Percentiles rank a stretch among this genome's conserved stretches.
phyloP scores from a whole-genome alignment of 2,113 vertebrate species.

The Embiotoca jacksoni region DNA sequence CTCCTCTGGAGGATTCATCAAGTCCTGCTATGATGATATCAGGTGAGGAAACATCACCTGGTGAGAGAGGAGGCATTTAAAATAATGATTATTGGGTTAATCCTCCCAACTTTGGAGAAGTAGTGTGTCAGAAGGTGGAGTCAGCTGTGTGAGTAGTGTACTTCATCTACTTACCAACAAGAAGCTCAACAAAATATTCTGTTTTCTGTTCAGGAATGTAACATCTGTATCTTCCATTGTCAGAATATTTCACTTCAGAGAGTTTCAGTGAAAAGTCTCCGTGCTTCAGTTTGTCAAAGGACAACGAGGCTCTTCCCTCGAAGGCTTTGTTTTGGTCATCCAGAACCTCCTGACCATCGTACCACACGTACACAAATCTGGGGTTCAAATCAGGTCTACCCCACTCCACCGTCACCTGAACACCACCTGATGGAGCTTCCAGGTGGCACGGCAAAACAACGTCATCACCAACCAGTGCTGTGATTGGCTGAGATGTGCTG shows the following conservation, averaged over 20 bases:
- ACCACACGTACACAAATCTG: background rate
- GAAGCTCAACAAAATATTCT: constrained; percentile 13
- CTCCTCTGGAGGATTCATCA: too few species aligned
- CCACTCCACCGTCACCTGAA: constrained; percentile 25
- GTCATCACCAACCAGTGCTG: background rate
- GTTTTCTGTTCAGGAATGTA: background rate
- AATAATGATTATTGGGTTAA: too few species aligned
- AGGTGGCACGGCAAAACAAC: background rate
- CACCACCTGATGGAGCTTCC: background rate
- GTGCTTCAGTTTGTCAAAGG: accelerated
- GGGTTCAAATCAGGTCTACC: background rate
- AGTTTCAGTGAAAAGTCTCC: constrained; percentile 40
- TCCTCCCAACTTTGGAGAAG: too few species aligned
- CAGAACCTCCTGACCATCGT: accelerated
- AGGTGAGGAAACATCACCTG: too few species aligned
- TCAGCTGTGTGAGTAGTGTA: too few species aligned
- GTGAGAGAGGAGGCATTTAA: too few species aligned
- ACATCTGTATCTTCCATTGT: constrained; percentile 27
- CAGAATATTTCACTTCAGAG: constrained; percentile 19
- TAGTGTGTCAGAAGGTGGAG: too few species aligned
- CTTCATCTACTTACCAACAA: constrained; percentile 15
- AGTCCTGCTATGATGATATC: too few species aligned
- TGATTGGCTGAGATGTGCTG: accelerated
- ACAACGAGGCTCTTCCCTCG: background rate
- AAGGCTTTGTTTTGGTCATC: background rate